Conservation (phyloP, 2,888 invertebrate species). For the Leptopilina myrica region DNA sequence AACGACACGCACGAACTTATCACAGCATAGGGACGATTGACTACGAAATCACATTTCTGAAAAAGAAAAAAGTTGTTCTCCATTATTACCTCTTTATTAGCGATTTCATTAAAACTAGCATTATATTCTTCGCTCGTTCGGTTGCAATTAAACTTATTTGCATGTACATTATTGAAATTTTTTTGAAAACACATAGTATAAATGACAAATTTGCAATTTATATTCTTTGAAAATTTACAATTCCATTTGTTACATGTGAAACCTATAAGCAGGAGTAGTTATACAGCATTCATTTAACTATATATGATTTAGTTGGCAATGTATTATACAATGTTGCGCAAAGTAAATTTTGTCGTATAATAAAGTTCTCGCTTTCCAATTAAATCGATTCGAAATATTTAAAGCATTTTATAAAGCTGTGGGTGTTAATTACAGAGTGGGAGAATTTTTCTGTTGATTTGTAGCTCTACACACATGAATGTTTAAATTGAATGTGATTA, state of each 20-base stretch:
- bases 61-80: slow-evolving; percentile 40
- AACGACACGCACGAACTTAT: slow-evolving; percentile 94
- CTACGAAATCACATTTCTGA: slow-evolving; percentile 86
- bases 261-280: too few species aligned
- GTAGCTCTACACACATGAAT: neutral
- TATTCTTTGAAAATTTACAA: too few species aligned
- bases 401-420: neutral
- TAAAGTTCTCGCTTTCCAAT: neutral
- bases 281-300: neutral
- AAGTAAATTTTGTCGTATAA: slow-evolving; percentile 35
- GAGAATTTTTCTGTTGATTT: neutral
- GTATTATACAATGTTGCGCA: slow-evolving; percentile 12
- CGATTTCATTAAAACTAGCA: too few species aligned
- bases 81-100: too few species aligned
- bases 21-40: slow-evolving; percentile 91
- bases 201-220: too few species aligned
- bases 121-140: too few species aligned
- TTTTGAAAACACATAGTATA: too few species aligned
- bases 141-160: too few species aligned
- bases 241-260: too few species aligned
- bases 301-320: neutral
- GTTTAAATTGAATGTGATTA: neutral
- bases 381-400: slow-evolving; percentile 6
- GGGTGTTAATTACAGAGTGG: slow-evolving; percentile 12
- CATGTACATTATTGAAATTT: too few species aligned